Evolutionary conservation across 2,113 vertebrate genomes (phyloP), one percentile per base, ranked within the genome.

Genomic region (Percopsis transmontana): DNA sequence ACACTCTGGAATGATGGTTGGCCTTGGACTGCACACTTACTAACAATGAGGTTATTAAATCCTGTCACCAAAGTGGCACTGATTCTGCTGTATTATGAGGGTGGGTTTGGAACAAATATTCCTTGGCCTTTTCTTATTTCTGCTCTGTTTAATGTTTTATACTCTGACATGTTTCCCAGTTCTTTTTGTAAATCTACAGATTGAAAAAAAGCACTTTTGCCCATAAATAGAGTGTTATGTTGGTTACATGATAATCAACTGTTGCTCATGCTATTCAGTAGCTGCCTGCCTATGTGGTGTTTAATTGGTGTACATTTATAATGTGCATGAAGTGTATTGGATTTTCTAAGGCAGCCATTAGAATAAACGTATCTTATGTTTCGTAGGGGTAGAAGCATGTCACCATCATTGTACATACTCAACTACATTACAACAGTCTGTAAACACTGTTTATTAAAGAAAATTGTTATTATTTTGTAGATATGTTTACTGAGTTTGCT

Each of bases 271-370:
- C 66, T 88, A 51, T 79, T 67, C 45, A 66, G 74, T 83, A 82
- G 81, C 76, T 81, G 64, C 74, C 73, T 85, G 82, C 70, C 79
- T 84, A 86, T 84, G 80, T 87, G 80, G 84, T 72, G 64, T 83
- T 81, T 83, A 74, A 68, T 68, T 72, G 68, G 82, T 82, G 60
- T 87, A 75, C 80, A 81, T 75, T 81, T 54, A 75, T 68, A 19
- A 74, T 77, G 83, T 87, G 83, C 84, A 87, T 84, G 84, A 87
- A 66, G 74, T 83, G 82, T 83, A 66, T 67, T 88, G 70, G 68
- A 74, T 83, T 72, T 80, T 62, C 70, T 27, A 64, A 81, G 82
- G 66, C 59, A 38, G 70, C 70, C 52, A 13, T 70, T 60, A 63
- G 68, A 75, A 58, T 58, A 66, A 72, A 48, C 66, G 79, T 58